These are phyloP conservation scores for Polyploca ridens DNA, from an alignment of 2,888 invertebrate genomes.

Conservation along the genomic window DNA sequence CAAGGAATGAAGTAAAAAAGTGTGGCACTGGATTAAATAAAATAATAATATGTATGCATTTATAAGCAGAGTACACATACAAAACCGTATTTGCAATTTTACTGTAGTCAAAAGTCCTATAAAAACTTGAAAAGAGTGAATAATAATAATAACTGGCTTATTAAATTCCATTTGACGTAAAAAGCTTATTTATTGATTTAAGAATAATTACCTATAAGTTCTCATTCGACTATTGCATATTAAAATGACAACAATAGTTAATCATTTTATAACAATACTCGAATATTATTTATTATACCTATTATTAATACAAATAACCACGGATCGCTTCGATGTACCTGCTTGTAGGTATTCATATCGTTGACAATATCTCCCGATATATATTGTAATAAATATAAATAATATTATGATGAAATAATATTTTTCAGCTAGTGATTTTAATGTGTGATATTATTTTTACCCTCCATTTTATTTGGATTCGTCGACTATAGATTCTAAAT, in stretches of 20 bases:
- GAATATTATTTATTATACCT: constrained; percentile 16
- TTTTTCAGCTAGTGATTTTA: constrained; percentile 36
- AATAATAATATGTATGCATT: no score
- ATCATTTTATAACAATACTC: constrained; percentile 26
- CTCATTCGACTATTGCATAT: neutral
- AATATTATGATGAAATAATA: neutral
- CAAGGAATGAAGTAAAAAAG: constrained; percentile 2
- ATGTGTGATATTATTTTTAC: constrained; percentile 38
- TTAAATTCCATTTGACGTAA: neutral
- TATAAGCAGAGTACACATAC: neutral
- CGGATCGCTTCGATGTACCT: constrained; percentile 72
- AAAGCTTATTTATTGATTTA: constrained; percentile 2
- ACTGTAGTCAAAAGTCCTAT: neutral
- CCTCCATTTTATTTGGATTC: constrained; percentile 14
- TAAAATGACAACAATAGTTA: constrained; percentile 12
- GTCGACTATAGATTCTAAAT: neutral
- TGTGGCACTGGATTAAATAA: neutral
- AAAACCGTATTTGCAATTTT: neutral
- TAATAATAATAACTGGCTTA: neutral
- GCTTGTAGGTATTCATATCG: constrained; percentile 64
- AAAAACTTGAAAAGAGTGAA: neutral
- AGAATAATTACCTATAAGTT: constrained; percentile 1
- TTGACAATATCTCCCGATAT: constrained; percentile 59
- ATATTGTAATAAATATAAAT: constrained; percentile 28
- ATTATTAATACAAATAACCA: constrained; percentile 30